Percentiles rank a stretch among this genome's conserved stretches.
Conservation (phyloP, 2,888 invertebrate genomes). For the Coremacera marginata region DNA sequence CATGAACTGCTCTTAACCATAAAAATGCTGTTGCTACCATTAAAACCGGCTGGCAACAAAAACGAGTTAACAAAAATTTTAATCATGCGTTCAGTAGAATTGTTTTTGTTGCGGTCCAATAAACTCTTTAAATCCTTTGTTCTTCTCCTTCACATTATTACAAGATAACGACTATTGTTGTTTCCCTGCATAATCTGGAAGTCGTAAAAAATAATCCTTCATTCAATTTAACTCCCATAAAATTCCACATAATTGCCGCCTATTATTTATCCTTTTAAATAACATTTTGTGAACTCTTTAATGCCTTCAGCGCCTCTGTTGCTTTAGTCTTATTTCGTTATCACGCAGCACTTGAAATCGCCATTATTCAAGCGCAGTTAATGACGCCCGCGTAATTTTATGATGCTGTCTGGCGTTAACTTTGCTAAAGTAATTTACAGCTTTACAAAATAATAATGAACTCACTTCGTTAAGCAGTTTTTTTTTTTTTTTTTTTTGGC, state of each 20-base stretch:
- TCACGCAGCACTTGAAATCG: not conserved
- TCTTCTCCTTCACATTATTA: too few species aligned
- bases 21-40: too few species aligned
- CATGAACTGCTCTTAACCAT: too few species aligned
- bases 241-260: constrained; percentile 61
- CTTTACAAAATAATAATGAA: constrained; percentile 53
- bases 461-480: constrained; percentile 51
- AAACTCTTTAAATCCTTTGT: too few species aligned
- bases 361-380: not conserved
- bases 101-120: too few species aligned
- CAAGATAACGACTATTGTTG: too few species aligned
- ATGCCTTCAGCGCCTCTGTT: not conserved
- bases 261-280: constrained; percentile 47
- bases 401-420: constrained; percentile 41
- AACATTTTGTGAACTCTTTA: too few species aligned
- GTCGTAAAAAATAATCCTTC: not conserved
- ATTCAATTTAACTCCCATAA: constrained; percentile 43
- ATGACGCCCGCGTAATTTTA: not conserved
- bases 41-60: too few species aligned
- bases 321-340: not conserved
- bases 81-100: too few species aligned
- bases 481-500: too few species aligned
- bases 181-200: too few species aligned
- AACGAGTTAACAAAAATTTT: too few species aligned
- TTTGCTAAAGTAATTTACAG: constrained; percentile 52